A percentile compares a stretch with the other conserved stretches of the same genome.
These are phyloP conservation scores for Simalia tracyae DNA, from an alignment of 2,797 vertebrate species.

Conservation along the genomic window DNA sequence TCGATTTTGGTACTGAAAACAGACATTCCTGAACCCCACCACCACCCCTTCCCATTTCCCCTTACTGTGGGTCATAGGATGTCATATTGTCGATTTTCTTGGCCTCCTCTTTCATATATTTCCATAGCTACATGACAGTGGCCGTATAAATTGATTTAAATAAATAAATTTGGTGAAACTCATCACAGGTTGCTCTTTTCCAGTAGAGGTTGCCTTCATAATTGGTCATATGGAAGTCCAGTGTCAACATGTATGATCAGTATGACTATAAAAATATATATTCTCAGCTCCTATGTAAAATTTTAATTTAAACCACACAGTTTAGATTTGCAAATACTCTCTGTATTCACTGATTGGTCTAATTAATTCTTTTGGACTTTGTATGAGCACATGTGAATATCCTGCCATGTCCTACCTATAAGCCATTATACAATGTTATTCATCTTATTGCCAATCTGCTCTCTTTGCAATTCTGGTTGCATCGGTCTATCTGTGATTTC, in stretches of 20 bases:
- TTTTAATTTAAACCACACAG: neutral
- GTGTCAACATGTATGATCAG: neutral
- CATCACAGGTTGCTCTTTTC: neutral
- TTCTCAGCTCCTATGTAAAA: neutral
- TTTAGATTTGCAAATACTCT: neutral
- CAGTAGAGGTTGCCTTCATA: neutral
- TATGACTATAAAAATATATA: neutral
- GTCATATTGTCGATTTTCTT: neutral
- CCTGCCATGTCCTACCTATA: conserved; percentile 51
- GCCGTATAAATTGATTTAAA: neutral
- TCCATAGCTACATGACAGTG: neutral
- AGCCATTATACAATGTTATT: conserved; percentile 57
- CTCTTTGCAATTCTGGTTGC: conserved; percentile 60
- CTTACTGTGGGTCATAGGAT: neutral
- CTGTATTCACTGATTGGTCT: neutral
- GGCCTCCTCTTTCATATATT: neutral
- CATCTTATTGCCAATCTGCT: conserved; percentile 45
- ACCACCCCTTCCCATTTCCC: neutral
- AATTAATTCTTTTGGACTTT: conserved; percentile 32
- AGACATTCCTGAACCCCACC: neutral
- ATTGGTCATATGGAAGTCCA: neutral
- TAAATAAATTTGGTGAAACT: neutral
- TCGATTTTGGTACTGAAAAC: neutral
- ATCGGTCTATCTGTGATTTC: conserved; percentile 53
- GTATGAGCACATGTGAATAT: conserved; percentile 49